Evolutionary conservation across 1,140 invertebrate species (phyloP), one percentile per base, ranked within the genome.

Genomic region (Holcopasites calliopsidis): DNA sequence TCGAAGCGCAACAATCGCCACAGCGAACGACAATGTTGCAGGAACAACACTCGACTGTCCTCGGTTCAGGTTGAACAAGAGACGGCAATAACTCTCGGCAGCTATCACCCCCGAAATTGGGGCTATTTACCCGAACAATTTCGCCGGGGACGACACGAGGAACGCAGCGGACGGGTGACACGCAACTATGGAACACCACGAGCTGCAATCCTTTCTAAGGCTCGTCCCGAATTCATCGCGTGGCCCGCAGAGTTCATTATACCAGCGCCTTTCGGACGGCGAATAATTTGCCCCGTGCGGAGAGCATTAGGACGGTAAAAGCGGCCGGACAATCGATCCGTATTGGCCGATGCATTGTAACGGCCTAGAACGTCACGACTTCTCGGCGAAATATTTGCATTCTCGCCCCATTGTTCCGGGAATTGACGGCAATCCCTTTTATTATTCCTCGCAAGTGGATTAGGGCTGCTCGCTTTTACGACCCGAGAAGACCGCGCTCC

Each of bases 261-360:
- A 52, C 23, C 16, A 33, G 16, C n/a, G 13, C 16, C n/a, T 3
- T 13, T 31, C 54, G 8, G 16, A 0, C 28, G 10, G n/a, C 11
- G 40, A 58, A 58, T 57, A n/a, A 44, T 55, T 68, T 38, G 3
- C 11, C 21, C 58, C 35, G 11, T 70, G 38, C n/a, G n/a, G 58
- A 50, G 16, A 49, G 40, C n/a, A 70, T 49, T 58, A 35, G n/a
- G 55, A 60, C 16, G 38, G 35, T 71, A 71, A 60, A 71, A 49
- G 16, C 42, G 31, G 21, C 11, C 1, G 31, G 5, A 23, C 8
- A n/a, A 55, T 55, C 18, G 26, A 1, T 13, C 8, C 21, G 18
- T 33, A 69, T 13, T n/a, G 23, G 26, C 18, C 21, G 66, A 13
- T 35, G 13, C 21, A 49, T 70, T 49, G 54, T 54, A 44, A 0